A percentile compares a stretch with the other conserved stretches of the same genome.
These are phyloP conservation scores for Penaeus japonicus DNA, from an alignment of 1,140 invertebrate species.

Conservation along the genomic window DNA sequence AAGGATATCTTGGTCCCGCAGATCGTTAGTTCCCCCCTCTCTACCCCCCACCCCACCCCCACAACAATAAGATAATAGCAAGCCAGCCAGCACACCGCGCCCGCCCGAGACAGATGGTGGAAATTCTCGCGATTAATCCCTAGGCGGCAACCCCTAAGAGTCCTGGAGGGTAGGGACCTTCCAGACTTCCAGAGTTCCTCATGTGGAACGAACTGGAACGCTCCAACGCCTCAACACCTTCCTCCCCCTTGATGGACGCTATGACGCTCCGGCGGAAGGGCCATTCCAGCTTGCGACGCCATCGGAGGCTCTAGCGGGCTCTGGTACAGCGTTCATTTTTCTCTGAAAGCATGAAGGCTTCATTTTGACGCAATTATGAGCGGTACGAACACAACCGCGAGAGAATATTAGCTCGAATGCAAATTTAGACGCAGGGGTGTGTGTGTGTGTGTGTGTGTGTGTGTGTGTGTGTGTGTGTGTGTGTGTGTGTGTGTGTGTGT, in stretches of 20 bases:
- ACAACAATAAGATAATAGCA: not conserved
- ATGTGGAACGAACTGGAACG: slow-evolving; percentile 50
- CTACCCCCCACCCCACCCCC: not conserved
- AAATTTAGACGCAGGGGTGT: too few species aligned
- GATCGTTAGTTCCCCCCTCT: not conserved
- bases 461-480: too few species aligned
- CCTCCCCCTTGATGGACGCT: not conserved
- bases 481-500: too few species aligned
- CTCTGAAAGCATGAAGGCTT: too few species aligned
- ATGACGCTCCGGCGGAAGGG: not conserved
- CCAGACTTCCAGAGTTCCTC: slow-evolving; percentile 38
- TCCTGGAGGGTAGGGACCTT: slow-evolving; percentile 44
- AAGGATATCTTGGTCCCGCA: not conserved
- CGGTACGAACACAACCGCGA: too few species aligned
- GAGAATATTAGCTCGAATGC: too few species aligned
- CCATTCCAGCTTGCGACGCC: not conserved
- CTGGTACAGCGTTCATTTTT: too few species aligned
- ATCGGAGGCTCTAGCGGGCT: too few species aligned
- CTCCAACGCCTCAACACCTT: slow-evolving; percentile 30
- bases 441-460: too few species aligned
- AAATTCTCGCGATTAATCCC: not conserved
- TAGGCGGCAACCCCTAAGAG: slow-evolving; percentile 18
- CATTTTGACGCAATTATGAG: too few species aligned
- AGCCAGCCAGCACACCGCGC: not conserved
- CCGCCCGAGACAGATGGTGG: too few species aligned